Percentiles rank a stretch among this genome's conserved stretches.
These are phyloP conservation scores for Drosophila kanekoi DNA, from an alignment of 2,888 invertebrate species.

Conservation along the genomic window DNA sequence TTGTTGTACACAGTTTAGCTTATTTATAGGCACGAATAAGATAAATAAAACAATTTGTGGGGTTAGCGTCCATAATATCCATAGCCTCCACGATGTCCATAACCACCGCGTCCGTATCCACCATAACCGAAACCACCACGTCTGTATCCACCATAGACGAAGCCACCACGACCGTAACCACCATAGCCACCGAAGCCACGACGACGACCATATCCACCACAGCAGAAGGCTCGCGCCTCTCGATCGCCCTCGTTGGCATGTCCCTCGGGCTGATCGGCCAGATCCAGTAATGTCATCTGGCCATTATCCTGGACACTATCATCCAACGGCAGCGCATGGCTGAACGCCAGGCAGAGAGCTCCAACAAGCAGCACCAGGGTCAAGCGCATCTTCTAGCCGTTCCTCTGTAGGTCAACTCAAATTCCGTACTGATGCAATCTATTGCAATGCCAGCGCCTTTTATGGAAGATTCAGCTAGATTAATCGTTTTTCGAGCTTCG, in stretches of 20 bases:
- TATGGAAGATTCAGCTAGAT: conserved; percentile 36
- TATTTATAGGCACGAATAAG: no score
- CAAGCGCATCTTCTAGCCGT: conserved; percentile 53
- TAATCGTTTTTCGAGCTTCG: conserved; percentile 6
- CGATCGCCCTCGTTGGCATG: conserved; percentile 47
- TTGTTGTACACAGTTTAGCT: no score
- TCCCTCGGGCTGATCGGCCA: conserved; percentile 41
- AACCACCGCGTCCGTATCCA: conserved; percentile 8
- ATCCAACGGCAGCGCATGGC: conserved; percentile 32
- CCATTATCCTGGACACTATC: neutral
- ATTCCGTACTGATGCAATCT: conserved; percentile 39
- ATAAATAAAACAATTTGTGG: no score
- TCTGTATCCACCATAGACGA: conserved; percentile 4
- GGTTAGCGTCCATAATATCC: no score
- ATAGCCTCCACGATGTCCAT: no score
- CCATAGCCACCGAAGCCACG: conserved; percentile 27
- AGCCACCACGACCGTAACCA: conserved; percentile 30
- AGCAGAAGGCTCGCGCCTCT: conserved; percentile 38
- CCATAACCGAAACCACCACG: conserved; percentile 19
- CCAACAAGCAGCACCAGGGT: conserved; percentile 37
- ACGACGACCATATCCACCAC: conserved; percentile 19
- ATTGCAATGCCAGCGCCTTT: conserved; percentile 31
- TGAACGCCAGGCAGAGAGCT: conserved; percentile 43
- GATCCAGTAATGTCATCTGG: conserved; percentile 16
- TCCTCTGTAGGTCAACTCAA: neutral